Base-by-base conservation (phyloP, 2,797 vertebrate species). In the Falco naumanni region DNA sequence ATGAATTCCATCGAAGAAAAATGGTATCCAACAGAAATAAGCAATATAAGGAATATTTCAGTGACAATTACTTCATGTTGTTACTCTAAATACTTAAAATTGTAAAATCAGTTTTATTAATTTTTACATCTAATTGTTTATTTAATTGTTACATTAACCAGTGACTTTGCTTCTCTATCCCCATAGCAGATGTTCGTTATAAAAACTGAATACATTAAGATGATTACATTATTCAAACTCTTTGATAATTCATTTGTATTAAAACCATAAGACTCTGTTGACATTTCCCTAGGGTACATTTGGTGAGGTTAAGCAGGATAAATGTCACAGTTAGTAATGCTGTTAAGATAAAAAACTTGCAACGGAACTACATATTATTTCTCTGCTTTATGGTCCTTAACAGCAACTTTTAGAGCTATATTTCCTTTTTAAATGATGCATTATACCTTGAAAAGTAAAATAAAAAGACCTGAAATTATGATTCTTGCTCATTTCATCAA, bases 221-320 rank as follows among this genome's bases (percentile, higher is more conserved):
- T 92, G 90, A 97, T 96, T 97, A 95, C 84, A 93, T 95, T 97
- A 93, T 94, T 96, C 95, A 96, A 97, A 95, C 72, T 95, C 95
- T 97, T 96, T 94, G 94, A 97, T 96, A 97, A 96, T 97, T 97
- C 96, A 97, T 94, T 97, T 97, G 90, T 97, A 95, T 97, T 97
- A 96, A 97, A 96, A 88, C 93, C 93, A 76, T 95, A 97, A 96
- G 91, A 96, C 90, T 96, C 93, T 96, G 93, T 97, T 97, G 96
- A 97, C 96, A 97, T 97, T 97, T 97, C 96, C 95, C 95, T 95
- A 93, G 97, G 97, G 95, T 96, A 96, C 84, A 65, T 80, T 96
- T 96, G 95, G 91, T 97, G 97, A 97, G 95, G 97, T 98, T 97
- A 97, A 97, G 95, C 91, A 96, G 96, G 93, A 97, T 97, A 97